Evolutionary conservation across 2,113 vertebrate species (phyloP).

Genomic region (Trogon surrucura): DNA sequence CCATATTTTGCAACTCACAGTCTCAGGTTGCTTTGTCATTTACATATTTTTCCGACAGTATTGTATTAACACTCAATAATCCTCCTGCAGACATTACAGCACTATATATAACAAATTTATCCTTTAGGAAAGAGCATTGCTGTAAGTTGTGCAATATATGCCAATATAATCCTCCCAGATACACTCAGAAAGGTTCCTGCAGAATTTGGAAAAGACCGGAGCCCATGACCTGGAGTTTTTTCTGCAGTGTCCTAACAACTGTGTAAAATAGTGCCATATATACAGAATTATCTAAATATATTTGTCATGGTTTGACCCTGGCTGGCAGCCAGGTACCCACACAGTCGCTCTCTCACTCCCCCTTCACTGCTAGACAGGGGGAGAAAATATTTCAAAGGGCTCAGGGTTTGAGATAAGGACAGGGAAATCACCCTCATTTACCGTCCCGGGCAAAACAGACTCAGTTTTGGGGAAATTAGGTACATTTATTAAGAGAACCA

Average conservation of each 20-base stretch:
- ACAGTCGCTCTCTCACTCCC: too few relatives aligned
- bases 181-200: background rate
- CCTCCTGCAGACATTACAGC: background rate
- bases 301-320: too few relatives aligned
- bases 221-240: background rate
- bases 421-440: too few relatives aligned
- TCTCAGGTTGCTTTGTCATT: background rate
- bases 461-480: too few relatives aligned
- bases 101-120: conserved; percentile 30
- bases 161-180: background rate
- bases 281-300: background rate
- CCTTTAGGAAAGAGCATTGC: background rate
- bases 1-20: background rate
- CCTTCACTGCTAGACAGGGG: too few relatives aligned
- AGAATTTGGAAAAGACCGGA: background rate
- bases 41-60: background rate
- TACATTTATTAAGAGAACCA: too few relatives aligned
- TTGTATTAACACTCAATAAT: conserved; percentile 37
- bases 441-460: too few relatives aligned
- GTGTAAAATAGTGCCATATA: background rate
- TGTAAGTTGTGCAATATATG: background rate
- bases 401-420: too few relatives aligned
- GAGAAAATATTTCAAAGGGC: too few relatives aligned
- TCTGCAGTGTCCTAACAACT: background rate
- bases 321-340: too few relatives aligned